Conservation (phyloP, 2,888 invertebrate species). For the Tenthredo livida region DNA sequence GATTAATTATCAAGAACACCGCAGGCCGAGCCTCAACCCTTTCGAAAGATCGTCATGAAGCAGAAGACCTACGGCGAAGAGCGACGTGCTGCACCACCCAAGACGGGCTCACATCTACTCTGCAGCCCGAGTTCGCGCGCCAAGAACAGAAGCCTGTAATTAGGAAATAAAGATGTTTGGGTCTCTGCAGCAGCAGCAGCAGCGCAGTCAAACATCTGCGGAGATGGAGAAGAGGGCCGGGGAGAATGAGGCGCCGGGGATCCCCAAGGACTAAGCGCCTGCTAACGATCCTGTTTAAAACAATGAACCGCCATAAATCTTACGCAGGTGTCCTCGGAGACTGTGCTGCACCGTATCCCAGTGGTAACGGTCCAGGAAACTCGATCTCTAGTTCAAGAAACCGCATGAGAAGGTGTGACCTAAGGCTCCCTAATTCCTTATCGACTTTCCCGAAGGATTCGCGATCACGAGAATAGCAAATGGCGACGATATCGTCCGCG, state of each 20-base stretch:
- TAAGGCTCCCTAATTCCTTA: background rate
- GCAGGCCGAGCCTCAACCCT: constrained; percentile 29
- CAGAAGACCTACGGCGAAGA: constrained; percentile 9
- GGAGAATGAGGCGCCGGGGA: constrained; percentile 42
- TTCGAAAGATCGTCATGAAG: background rate
- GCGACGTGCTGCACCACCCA: constrained; percentile 21
- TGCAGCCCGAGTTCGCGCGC: constrained; percentile 31
- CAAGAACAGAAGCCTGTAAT: constrained; percentile 60
- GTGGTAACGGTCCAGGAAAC: background rate
- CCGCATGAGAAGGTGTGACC: background rate
- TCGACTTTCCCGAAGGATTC: background rate
- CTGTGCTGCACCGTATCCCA: constrained; percentile 16
- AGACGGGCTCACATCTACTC: constrained; percentile 1
- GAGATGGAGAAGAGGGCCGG: constrained; percentile 17
- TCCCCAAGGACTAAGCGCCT: constrained; percentile 54
- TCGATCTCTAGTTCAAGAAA: background rate
- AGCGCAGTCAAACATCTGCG: constrained; percentile 46
- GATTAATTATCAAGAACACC: constrained; percentile 42
- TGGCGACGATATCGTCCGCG: background rate
- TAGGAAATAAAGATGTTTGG: constrained; percentile 62
- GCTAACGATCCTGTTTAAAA: constrained; percentile 59
- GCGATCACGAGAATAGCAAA: background rate
- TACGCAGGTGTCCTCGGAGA: constrained; percentile 43
- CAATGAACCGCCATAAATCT: constrained; percentile 59
- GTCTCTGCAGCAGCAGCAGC: constrained; percentile 10